phyloP scores from a whole-genome alignment of 1,140 invertebrate species.

The Elymnias hypermnestra region DNA sequence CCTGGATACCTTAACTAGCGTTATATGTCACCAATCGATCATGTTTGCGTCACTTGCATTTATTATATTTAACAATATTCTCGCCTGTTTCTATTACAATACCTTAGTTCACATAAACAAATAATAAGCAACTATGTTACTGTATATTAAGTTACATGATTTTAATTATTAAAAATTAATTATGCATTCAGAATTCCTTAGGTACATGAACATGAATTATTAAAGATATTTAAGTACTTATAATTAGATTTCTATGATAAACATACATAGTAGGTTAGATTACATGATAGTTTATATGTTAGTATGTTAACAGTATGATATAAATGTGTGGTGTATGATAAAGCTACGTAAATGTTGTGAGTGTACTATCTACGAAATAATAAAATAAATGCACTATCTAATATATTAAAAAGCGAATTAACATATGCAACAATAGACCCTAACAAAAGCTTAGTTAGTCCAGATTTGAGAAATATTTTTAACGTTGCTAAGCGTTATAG shows the following conservation, averaged over 20 bases:
- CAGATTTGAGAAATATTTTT: conserved; percentile 75
- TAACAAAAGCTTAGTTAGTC: conserved; percentile 67
- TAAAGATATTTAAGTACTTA: conserved; percentile 11
- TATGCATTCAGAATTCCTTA: conserved; percentile 10
- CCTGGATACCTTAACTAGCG: background rate
- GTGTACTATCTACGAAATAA: background rate
- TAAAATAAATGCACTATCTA: background rate
- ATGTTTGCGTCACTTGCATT: conserved; percentile 35
- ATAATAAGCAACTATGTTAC: conserved; percentile 14
- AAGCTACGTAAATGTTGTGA: conserved; percentile 5
- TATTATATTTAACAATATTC: conserved; percentile 30
- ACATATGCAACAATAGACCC: conserved; percentile 27
- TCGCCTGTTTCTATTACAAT: conserved; percentile 1
- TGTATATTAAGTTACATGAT: conserved; percentile 14
- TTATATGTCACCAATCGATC: no score
- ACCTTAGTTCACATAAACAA: background rate
- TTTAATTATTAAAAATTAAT: conserved; percentile 18
- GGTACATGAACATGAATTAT: conserved; percentile 21
- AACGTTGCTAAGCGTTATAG: conserved; percentile 67
- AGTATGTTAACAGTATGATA: no score
- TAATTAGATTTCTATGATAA: conserved; percentile 8
- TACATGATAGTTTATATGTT: no score
- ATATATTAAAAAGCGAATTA: background rate
- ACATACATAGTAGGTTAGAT: background rate
- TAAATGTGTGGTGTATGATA: background rate